Conservation (phyloP, 2,888 invertebrate genomes). For the Baccha elongata region DNA sequence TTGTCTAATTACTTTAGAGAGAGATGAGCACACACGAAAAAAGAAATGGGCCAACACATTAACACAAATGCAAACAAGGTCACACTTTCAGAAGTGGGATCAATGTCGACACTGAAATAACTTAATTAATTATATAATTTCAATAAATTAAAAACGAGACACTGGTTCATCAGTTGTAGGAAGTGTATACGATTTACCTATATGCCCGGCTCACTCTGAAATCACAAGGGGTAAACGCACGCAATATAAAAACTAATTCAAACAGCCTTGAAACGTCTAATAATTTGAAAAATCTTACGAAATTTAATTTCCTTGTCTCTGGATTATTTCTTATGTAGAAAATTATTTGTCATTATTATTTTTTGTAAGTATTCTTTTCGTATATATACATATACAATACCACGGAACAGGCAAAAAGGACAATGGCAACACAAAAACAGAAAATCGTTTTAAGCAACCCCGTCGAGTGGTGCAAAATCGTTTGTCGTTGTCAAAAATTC, state of each 20-base stretch:
- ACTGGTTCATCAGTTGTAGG: constrained; percentile 27
- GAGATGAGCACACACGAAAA: constrained; percentile 27
- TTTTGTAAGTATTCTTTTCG: constrained; percentile 10
- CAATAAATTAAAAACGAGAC: constrained; percentile 71
- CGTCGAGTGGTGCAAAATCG: constrained; percentile 57
- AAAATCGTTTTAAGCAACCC: constrained; percentile 59
- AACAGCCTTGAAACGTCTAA: constrained; percentile 42
- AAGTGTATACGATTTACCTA: constrained; percentile 8
- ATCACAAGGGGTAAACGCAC: constrained; percentile 21
- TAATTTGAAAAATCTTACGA: constrained; percentile 58
- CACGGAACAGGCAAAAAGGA: constrained; percentile 38
- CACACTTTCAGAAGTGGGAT: constrained; percentile 68
- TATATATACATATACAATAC: constrained; percentile 20
- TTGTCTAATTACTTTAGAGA: constrained; percentile 65
- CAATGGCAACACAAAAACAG: constrained; percentile 55
- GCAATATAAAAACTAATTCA: constrained; percentile 43
- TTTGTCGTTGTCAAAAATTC: constrained; percentile 67
- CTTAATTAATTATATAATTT: constrained; percentile 72
- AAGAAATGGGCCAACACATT: constrained; percentile 57
- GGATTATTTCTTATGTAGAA: constrained; percentile 33
- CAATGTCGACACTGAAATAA: constrained; percentile 69
- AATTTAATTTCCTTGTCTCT: constrained; percentile 62
- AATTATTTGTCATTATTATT: constrained; percentile 41
- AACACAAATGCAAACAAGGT: constrained; percentile 69
- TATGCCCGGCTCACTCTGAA: constrained; percentile 30